A percentile compares a stretch with the other conserved stretches of the same genome.
These are phyloP conservation scores for Diabrotica balteata DNA, from an alignment of 2,888 invertebrate genomes.

Conservation along the genomic window DNA sequence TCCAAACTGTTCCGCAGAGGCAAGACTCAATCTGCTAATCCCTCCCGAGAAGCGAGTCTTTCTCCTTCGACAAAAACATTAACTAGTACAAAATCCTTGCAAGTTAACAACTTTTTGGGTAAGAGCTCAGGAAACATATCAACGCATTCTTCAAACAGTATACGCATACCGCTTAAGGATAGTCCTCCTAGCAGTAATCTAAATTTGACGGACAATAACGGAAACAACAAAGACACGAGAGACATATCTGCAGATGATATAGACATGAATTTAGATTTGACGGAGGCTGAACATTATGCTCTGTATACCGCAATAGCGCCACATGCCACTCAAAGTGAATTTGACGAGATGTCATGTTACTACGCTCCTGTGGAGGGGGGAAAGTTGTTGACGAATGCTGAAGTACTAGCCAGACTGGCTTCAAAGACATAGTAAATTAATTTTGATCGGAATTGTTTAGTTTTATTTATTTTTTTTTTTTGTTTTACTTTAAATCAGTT, in stretches of 20 bases:
- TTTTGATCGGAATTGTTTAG: not conserved
- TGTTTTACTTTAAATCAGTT: conserved; percentile 15
- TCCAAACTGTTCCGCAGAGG: conserved; percentile 70
- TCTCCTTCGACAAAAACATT: conserved; percentile 40
- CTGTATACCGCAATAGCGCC: conserved; percentile 87
- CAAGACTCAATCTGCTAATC: conserved; percentile 60
- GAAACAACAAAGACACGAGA: conserved; percentile 10
- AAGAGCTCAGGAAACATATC: conserved; percentile 59
- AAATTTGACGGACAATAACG: conserved; percentile 10
- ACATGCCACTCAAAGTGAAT: conserved; percentile 85
- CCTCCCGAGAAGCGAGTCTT: conserved; percentile 51
- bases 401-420: conserved; percentile 46
- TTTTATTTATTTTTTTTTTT: conserved; percentile 33
- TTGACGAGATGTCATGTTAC: conserved; percentile 87
- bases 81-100: conserved; percentile 55
- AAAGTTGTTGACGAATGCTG: conserved; percentile 65
- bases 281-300: conserved; percentile 89
- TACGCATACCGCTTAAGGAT: conserved; percentile 73
- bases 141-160: conserved; percentile 56
- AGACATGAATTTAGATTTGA: conserved; percentile 70
- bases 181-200: conserved; percentile 52
- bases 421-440: conserved; percentile 41
- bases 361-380: conserved; percentile 85
- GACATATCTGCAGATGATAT: conserved; percentile 43
- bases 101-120: conserved; percentile 36